Base-by-base conservation (phyloP, 2,888 invertebrate genomes). In the Epinotia bilunana region DNA sequence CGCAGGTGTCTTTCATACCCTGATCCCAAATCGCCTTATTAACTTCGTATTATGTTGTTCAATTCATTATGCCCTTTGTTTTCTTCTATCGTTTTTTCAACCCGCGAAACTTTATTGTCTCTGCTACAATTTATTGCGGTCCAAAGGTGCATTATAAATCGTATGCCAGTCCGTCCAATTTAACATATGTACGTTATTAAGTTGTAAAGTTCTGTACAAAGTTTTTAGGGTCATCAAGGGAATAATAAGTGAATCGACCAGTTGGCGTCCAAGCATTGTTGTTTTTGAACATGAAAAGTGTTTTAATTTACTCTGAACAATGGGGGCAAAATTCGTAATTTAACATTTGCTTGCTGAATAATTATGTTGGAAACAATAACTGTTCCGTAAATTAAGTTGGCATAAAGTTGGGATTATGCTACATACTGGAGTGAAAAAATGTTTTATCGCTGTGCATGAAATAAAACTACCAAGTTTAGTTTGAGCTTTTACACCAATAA, bases 161-260 rank as follows among this genome's bases (percentile, higher is more conserved):
- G 91, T 88, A 71, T 72, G 89, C 87, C 87, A 85, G 86, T 83
- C 83, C 79, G 82, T 80, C 84, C 79, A 81, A 82, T 86, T 86
- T 90, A 93, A 94, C 93, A 93, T 89, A 93, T 93, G 93, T 93
- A 90, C 80, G 88, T 89, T 90, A 94, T 94, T 94, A 93, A 90
- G 90, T 86, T 87, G 89, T 93, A 89, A 92, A 92, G 87, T 90
- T 90, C 85, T 80, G 84, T 83, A 86, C 84, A 87, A 82, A 84
- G 86, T 88, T 91, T 88, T 90, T 89, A 88, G 87, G 83, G 83
- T 83, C 83, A 86, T 86, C 86, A 83, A 83, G 85, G 84, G 83
- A 84, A 82, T 74, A 74, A 75, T 83, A 86, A 80, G 83, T 83
- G 80, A 83, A 85, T 83, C 83, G 85, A 78, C 80, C 78, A 80